Conservation (phyloP, 2,113 vertebrate genomes). For the Raja brachyura region DNA sequence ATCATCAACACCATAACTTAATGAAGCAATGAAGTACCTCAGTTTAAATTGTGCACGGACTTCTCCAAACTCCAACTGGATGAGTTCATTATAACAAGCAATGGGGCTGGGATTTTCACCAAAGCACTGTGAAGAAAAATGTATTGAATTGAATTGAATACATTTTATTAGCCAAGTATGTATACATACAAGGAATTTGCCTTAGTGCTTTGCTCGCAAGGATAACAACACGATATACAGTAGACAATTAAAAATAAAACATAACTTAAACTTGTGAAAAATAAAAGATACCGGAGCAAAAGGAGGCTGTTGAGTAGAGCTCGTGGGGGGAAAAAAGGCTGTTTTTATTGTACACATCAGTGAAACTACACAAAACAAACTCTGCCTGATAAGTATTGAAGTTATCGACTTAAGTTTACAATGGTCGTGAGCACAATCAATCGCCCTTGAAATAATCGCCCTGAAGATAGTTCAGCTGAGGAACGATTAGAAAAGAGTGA, state of each 20-base stretch:
- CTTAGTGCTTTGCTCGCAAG: no score
- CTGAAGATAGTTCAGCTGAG: background rate
- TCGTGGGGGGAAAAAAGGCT: no score
- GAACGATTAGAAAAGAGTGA: background rate
- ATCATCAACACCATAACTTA: background rate
- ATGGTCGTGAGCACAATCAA: background rate
- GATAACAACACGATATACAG: no score
- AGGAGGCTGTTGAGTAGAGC: no score
- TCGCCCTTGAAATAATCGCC: background rate
- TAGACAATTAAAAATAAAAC: no score
- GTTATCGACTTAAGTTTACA: background rate
- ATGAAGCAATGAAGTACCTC: slow-evolving; percentile 61
- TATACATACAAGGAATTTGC: no score
- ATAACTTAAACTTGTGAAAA: no score
- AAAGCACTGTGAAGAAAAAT: slow-evolving; percentile 69
- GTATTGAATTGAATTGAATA: slow-evolving; percentile 30
- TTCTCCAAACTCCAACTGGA: slow-evolving; percentile 88
- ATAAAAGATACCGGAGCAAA: no score
- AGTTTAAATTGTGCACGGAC: slow-evolving; percentile 91
- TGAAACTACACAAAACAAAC: background rate
- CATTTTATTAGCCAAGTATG: no score
- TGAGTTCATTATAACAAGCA: slow-evolving; percentile 93
- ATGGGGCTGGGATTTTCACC: slow-evolving; percentile 85
- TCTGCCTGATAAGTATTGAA: background rate
- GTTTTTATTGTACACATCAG: background rate